phyloP scores from a whole-genome alignment of 2,113 vertebrate genomes.

The Oncorhynchus tshawytscha region DNA sequence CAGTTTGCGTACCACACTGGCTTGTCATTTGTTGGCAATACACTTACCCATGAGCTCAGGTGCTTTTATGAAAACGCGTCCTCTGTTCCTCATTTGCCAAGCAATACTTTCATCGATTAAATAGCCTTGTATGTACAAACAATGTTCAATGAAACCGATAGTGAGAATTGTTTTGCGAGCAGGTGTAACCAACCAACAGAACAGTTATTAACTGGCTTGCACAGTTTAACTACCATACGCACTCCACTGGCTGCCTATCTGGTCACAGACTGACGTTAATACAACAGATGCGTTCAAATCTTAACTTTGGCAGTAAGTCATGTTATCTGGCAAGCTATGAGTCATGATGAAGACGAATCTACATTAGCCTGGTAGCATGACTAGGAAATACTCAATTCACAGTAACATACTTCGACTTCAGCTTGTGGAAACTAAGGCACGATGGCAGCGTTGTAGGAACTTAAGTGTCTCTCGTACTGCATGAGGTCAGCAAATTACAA shows the following conservation, averaged over 20 bases:
- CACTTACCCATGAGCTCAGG: conserved; percentile 8
- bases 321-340: too few relatives aligned
- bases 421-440: background rate
- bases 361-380: too few relatives aligned
- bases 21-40: background rate
- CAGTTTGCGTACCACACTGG: background rate
- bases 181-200: background rate
- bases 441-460: background rate
- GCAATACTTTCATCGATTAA: background rate
- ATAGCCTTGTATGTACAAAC: background rate
- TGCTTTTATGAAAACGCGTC: background rate
- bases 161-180: background rate
- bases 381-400: background rate
- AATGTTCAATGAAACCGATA: background rate
- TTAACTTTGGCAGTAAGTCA: conserved; percentile 4
- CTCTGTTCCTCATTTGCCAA: background rate
- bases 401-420: background rate
- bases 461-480: background rate
- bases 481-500: background rate
- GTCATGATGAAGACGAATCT: too few relatives aligned
- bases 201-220: background rate
- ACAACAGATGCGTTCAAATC: background rate
- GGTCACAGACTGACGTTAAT: background rate
- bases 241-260: background rate
- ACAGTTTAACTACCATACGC: background rate